Base-by-base conservation (phyloP, 1,140 invertebrate species). In the Sitodiplosis mosellana region DNA sequence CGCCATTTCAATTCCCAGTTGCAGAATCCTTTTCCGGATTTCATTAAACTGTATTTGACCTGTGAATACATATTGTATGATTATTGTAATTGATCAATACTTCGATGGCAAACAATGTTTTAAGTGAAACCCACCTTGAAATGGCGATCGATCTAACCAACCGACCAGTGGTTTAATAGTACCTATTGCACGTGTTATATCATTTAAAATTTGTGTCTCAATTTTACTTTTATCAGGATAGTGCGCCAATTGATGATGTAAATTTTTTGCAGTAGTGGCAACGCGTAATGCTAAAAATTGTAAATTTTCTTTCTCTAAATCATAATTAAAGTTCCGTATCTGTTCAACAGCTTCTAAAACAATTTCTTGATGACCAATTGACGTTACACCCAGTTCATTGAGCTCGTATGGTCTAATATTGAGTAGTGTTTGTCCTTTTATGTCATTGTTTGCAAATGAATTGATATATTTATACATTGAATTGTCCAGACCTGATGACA, bases 291-390 rank as follows among this genome's bases (percentile, higher is more conserved):
- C 86, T 50, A 93, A 65, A 50, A 85, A 75, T 66, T 94, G 89
- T 22, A 94, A 68, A 65, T 91, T 93, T 67, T 94, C 89, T 53
- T 83, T 77, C 52, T 89, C 81, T 51, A 90, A 66, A 58, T 89
- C 86, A 74, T 89, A 92, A 59, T 92, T 83, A 69, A 92, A 84
- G 67, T 87, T 84, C 57, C 83, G 70, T 14, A 95, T 69, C 54
- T 87, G 80, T 57, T 91, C 88, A 6, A 93, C 81, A 43, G 87
- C 87, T 68, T 92, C 88, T 46, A 94, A 68, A 51, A 94, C 78
- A 42, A 92, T 74, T 65, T 95, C 91, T 66, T 95, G 91, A 60
- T 93, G 89, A 4, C 90, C 89, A 50, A 94, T 76, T 56, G 84
- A 82, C 38, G 71, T 68, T 51, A 94, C 78, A 34, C 84, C 82